Conservation (phyloP, 2,797 vertebrate species). For the Scomberomorus guttatus region DNA sequence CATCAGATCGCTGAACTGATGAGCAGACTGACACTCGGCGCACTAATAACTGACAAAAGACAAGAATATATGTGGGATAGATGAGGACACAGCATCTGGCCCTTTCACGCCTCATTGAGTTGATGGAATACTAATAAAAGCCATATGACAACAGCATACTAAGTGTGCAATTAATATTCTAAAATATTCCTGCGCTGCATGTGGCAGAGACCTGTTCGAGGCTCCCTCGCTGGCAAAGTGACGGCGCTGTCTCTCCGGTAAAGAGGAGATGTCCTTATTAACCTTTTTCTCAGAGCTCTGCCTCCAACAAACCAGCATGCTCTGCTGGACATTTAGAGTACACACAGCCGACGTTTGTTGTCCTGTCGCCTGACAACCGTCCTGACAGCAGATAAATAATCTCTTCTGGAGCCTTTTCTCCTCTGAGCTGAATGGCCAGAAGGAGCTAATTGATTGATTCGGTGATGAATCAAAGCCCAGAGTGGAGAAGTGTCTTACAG, state of each 20-base stretch:
- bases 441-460: conserved; percentile 35
- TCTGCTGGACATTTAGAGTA: conserved; percentile 20
- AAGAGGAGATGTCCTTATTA: conserved; percentile 78
- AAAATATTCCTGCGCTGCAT: conserved; percentile 79
- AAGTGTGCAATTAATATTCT: conserved; percentile 85
- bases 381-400: conserved; percentile 54
- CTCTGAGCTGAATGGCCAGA: conserved; percentile 1
- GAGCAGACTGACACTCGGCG: conserved; percentile 54
- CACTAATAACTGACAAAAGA: conserved; percentile 62
- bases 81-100: conserved; percentile 80
- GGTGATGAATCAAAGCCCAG: conserved; percentile 32
- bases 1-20: conserved; percentile 56
- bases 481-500: conserved; percentile 2
- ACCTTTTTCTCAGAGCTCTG: conserved; percentile 70
- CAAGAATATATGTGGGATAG: conserved; percentile 57
- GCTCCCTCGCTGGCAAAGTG: conserved; percentile 61
- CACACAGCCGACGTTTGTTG: conserved; percentile 26
- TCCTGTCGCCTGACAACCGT: conserved; percentile 42
- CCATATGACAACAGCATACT: conserved; percentile 84
- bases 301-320: conserved; percentile 26
- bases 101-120: conserved; percentile 80
- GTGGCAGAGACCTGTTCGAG: conserved; percentile 71
- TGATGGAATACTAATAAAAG: conserved; percentile 87
- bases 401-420: conserved; percentile 24
- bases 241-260: conserved; percentile 66